Base-by-base conservation (phyloP, 2,797 vertebrate genomes). In the Peromyscus aztecus region DNA sequence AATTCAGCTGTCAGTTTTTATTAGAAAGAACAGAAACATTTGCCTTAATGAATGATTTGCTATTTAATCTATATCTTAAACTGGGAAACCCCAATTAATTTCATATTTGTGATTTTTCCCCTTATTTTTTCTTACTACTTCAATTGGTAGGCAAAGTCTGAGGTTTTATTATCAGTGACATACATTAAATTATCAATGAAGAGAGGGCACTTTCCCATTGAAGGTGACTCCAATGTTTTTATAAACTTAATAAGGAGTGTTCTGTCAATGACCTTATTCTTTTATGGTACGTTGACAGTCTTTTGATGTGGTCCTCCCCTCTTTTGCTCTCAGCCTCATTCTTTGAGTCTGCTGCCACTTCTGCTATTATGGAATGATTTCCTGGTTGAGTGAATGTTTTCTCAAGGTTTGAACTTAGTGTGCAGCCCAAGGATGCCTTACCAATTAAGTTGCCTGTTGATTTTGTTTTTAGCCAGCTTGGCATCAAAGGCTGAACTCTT, bases 151-250 rank as follows among this genome's bases (percentile, higher is more conserved):
- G 76, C 81, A 82, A 8, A 77, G 71, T 63, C 80, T 97, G 57
- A 94, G 92, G 75, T 96, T 97, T 96, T 97, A 97, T 97, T 91
- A 95, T 90, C 93, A 90, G 61, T 97, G 97, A 97, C 97, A 93
- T 92, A 89, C 97, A 97, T 97, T 97, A 95, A 97, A 97, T 97
- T 96, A 89, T 71, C 94, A 90, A 89, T 95, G 95, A 90, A 96
- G 82, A 96, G 95, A 97, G 94, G 93, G 57, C 91, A 92, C 80
- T 91, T 73, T 97, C 78, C 84, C 77, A 85, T 65, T 97, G 96
- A 97, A 98, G 97, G 96, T 97, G 97, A 98, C 93, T 92, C 77
- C 95, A 97, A 3, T 98, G 97, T 97, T 97, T 98, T 97, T 95
- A 96, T 93, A 97, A 97, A 97, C 96, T 97, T 91, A 97, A 94